These are phyloP conservation scores for Xiphophorus couchianus DNA, from an alignment of 2,113 vertebrate species.

Conservation along the genomic window DNA sequence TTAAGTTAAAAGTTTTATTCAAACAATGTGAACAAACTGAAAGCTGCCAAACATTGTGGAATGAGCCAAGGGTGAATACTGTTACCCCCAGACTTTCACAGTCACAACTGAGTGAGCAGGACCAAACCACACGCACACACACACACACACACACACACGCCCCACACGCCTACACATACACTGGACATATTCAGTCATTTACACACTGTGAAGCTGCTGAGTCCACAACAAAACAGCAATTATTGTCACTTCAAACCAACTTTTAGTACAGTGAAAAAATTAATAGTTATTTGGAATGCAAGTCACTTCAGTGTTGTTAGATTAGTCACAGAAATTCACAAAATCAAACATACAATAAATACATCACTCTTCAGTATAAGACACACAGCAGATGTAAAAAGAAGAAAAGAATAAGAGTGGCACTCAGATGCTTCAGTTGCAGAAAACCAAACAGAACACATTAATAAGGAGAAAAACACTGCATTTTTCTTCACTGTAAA, in stretches of 20 bases:
- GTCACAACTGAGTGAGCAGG: conserved; percentile 63
- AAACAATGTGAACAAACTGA: conserved; percentile 89
- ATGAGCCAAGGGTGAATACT: conserved; percentile 85
- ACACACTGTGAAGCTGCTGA: conserved; percentile 77
- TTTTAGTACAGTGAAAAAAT: conserved; percentile 60
- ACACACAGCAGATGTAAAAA: conserved; percentile 76
- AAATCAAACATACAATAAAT: conserved; percentile 79
- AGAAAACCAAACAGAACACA: conserved; percentile 71
- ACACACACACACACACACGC: not conserved
- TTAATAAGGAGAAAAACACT: conserved; percentile 60
- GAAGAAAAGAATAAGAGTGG: conserved; percentile 70
- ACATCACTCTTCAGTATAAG: conserved; percentile 77
- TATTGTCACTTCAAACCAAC: conserved; percentile 32
- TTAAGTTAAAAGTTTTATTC: conserved; percentile 93
- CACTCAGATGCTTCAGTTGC: conserved; percentile 73
- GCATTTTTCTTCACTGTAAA: conserved; percentile 34
- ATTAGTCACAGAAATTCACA: conserved; percentile 84
- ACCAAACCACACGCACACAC: conserved; percentile 28
- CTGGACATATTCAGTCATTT: conserved; percentile 81
- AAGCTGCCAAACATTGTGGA: conserved; percentile 88
- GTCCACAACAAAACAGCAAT: conserved; percentile 81
- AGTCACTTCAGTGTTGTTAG: conserved; percentile 84
- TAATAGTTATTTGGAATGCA: conserved; percentile 84
- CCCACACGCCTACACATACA: conserved; percentile 24
- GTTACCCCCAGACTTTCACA: conserved; percentile 78